Conservation (phyloP, 2,797 vertebrate genomes). For the Halcyon chelicuti region DNA sequence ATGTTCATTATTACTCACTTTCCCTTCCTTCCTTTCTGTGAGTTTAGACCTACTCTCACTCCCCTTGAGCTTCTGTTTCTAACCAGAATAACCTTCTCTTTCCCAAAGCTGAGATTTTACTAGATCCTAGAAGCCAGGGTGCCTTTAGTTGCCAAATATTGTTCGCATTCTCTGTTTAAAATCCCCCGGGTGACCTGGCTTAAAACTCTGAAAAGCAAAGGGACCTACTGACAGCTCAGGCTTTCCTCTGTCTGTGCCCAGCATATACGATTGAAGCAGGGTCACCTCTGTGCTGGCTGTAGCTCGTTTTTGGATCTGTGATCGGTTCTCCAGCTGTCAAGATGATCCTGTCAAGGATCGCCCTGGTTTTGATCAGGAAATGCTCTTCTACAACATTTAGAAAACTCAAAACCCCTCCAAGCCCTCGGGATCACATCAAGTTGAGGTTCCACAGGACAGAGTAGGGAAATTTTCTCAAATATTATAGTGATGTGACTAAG, state of each 20-base stretch:
- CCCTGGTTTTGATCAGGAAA: background rate
- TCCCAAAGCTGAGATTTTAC: rapidly evolving
- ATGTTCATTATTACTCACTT: background rate
- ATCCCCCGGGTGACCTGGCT: background rate
- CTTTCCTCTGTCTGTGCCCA: background rate
- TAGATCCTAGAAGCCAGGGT: background rate
- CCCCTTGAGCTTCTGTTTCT: background rate
- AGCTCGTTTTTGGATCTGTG: background rate
- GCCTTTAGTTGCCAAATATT: background rate
- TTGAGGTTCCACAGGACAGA: background rate
- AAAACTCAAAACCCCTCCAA: background rate
- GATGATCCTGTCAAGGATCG: background rate
- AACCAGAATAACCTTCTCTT: background rate
- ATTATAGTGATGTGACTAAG: background rate
- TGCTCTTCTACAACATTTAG: rapidly evolving
- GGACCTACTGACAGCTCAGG: background rate
- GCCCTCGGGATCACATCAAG: background rate
- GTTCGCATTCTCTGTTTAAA: background rate
- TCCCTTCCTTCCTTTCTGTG: background rate
- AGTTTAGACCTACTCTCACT: background rate
- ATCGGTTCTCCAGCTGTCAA: background rate
- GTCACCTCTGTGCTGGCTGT: background rate
- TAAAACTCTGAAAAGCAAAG: background rate
- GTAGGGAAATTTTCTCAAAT: background rate
- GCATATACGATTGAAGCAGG: rapidly evolving